Conservation (phyloP, 2,888 invertebrate genomes). For the Conomelus anceps region DNA sequence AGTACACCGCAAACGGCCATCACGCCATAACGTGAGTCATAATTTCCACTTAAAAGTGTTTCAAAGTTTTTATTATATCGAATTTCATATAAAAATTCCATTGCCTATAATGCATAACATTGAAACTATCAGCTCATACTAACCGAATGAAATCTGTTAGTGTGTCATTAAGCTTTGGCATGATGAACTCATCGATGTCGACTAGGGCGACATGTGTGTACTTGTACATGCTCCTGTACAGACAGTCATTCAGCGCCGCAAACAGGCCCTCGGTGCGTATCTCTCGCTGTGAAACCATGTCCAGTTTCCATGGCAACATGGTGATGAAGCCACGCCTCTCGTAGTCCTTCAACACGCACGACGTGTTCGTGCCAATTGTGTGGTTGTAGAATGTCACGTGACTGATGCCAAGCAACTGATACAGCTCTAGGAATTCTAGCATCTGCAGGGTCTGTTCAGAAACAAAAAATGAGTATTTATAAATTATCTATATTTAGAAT, state of each 20-base stretch:
- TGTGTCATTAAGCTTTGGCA: constrained; percentile 72
- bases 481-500: neutral
- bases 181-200: constrained; percentile 82
- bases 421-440: constrained; percentile 83
- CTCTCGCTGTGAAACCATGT: constrained; percentile 80
- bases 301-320: constrained; percentile 74
- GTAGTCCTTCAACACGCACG: constrained; percentile 68
- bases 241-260: constrained; percentile 87
- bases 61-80: too few species aligned
- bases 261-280: constrained; percentile 89
- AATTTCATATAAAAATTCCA: too few species aligned
- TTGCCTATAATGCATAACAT: neutral
- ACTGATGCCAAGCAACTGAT: constrained; percentile 71
- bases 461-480: neutral
- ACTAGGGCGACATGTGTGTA: constrained; percentile 77
- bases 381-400: constrained; percentile 91
- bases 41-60: too few species aligned
- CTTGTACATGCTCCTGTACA: constrained; percentile 81
- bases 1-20: too few species aligned
- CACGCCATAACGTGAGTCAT: too few species aligned
- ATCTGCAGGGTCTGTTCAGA: constrained; percentile 60
- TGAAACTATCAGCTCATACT: constrained; percentile 33
- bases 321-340: constrained; percentile 53
- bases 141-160: constrained; percentile 64
- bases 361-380: constrained; percentile 70